phyloP scores from a whole-genome alignment of 2,797 vertebrate species.

The Simalia tracyae region DNA sequence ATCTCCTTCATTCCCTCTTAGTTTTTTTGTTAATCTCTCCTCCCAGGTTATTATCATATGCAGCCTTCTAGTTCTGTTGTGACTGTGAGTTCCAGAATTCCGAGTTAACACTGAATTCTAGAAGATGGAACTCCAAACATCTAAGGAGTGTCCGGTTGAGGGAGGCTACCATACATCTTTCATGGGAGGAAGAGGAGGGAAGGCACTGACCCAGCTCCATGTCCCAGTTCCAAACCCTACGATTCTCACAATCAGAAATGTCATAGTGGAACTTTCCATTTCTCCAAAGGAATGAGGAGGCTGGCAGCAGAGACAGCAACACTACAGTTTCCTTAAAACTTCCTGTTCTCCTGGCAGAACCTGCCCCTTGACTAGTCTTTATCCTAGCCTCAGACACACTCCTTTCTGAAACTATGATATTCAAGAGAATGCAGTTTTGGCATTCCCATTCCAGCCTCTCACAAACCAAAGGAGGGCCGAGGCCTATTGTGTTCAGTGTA shows the following conservation, averaged over 20 bases:
- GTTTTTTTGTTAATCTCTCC: conserved; percentile 32
- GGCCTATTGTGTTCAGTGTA: fast-evolving
- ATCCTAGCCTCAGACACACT: not conserved
- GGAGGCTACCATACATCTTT: not conserved
- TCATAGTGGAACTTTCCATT: not conserved
- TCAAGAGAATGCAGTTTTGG: conserved; percentile 10
- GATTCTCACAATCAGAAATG: conserved; percentile 27
- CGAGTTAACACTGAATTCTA: not conserved
- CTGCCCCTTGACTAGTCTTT: not conserved
- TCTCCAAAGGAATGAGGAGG: not conserved
- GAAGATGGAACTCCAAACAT: not conserved
- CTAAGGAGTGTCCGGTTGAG: not conserved
- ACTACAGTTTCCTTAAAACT: not conserved
- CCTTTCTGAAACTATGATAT: conserved; percentile 9
- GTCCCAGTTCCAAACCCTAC: conserved; percentile 45
- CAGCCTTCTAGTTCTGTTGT: not conserved
- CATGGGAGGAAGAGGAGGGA: conserved; percentile 2
- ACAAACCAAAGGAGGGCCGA: not conserved
- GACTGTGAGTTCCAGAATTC: not conserved
- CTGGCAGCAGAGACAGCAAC: conserved; percentile 52
- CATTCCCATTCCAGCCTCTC: not conserved
- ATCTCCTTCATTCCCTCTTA: conserved; percentile 46
- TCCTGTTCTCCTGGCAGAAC: not conserved
- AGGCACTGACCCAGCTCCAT: not conserved
- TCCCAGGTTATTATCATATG: not conserved